These are phyloP conservation scores for Oryzias melastigma DNA, from an alignment of 2,113 vertebrate genomes.

Conservation along the genomic window DNA sequence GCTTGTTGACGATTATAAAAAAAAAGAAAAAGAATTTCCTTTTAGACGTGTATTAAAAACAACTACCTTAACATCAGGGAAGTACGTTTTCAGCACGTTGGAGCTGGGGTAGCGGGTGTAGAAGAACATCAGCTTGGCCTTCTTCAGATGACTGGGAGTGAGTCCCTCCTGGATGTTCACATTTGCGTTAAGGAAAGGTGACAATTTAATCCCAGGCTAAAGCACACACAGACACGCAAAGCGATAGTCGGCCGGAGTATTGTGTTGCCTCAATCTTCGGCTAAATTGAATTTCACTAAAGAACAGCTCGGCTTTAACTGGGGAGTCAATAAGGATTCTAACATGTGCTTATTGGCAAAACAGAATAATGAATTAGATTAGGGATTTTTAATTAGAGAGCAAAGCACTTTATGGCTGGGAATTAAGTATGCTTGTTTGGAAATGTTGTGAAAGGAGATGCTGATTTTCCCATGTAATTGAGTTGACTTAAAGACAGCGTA, in stretches of 20 bases:
- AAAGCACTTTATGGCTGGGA: constrained; percentile 69
- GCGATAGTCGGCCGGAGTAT: constrained; percentile 67
- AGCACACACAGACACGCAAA: constrained; percentile 44
- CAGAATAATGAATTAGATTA: constrained; percentile 78
- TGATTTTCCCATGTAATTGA: constrained; percentile 46
- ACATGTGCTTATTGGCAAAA: constrained; percentile 79
- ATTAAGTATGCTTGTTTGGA: constrained; percentile 64
- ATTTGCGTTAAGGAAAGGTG: constrained; percentile 80
- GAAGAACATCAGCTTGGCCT: constrained; percentile 98
- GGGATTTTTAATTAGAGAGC: constrained; percentile 79
- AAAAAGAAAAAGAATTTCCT: neutral
- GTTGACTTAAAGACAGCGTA: constrained; percentile 55
- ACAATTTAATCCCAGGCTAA: constrained; percentile 38
- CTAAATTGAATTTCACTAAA: constrained; percentile 73
- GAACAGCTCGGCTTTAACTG: constrained; percentile 72
- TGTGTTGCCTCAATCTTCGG: constrained; percentile 67
- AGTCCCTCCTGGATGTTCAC: constrained; percentile 88
- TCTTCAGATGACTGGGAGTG: constrained; percentile 92
- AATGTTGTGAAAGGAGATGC: constrained; percentile 59
- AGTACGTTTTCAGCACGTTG: constrained; percentile 88
- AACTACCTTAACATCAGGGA: constrained; percentile 92
- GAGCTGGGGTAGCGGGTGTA: constrained; percentile 97
- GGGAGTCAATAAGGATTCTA: constrained; percentile 77
- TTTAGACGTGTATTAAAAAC: neutral
- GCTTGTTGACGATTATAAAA: neutral